Evolutionary conservation across 2,113 vertebrate species (phyloP), one percentile per base, ranked within the genome.

Genomic region (Salvelinus sp.): DNA sequence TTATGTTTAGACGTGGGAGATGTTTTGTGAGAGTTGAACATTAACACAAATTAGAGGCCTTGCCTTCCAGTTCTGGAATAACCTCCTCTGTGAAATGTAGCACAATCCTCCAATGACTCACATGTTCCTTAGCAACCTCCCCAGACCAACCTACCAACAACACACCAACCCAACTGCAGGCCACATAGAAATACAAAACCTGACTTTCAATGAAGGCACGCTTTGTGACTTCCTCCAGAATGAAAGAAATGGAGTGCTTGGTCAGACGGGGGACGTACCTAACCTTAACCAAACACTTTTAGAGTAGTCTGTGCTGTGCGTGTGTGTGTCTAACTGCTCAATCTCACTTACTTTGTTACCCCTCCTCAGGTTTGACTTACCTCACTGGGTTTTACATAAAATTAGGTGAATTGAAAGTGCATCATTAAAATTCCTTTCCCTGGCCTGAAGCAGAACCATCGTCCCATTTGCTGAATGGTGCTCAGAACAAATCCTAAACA

Each of bases 111-210:
- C 82, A 73, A 76, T 91, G 92, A 92, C 83, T 93, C 88, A 89
- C 75, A 82, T 69, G 80, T 90, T 91, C 87, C 90, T 82, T 84
- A 90, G 91, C 87, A 93, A 89, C 84, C 60, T 16, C 57, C 50
- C 69, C 48, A 75, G 48, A 50, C 69, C 50, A 71, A 76, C 79
- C 74, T 60, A 79, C 73, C 22, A 27, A 75, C 54, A 76, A 57
- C 13, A 76, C 18, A 16, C 66, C 50, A 84, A 80, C 83, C 30
- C 18, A 79, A 14, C 64, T 68, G 66, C 83, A 79, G 79, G 66
- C 47, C 69, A 73, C 69, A 57, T 64, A 73, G 73, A 69, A 81
- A 76, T 79, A 76, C 64, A 77, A 13, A 62, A 68, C 6, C 25
- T 3, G 50, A 44, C 23, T 69, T 28, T 74, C 63, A 30, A 75